Percentiles rank a stretch among this genome's conserved stretches.
These are phyloP conservation scores for Notamacropus eugenii DNA, from an alignment of 2,797 vertebrate genomes.

Conservation along the genomic window DNA sequence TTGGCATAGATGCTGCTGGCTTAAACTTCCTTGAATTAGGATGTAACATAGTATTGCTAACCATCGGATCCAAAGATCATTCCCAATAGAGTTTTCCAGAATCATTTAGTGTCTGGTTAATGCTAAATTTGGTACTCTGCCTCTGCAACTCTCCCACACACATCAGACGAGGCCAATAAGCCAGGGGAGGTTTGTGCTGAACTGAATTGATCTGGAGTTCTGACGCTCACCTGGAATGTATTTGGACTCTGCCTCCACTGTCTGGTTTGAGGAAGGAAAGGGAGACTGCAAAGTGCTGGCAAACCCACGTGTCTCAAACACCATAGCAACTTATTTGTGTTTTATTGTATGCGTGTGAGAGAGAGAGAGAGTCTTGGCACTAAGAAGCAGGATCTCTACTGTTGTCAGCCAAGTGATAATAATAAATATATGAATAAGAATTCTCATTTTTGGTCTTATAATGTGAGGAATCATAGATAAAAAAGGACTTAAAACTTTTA, in stretches of 20 bases:
- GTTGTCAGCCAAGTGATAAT: slow-evolving; percentile 50
- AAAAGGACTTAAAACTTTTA: slow-evolving; percentile 46
- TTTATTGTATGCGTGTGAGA: slow-evolving; percentile 19
- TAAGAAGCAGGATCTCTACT: slow-evolving; percentile 47
- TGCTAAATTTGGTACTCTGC: neutral
- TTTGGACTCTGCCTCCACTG: slow-evolving; percentile 50
- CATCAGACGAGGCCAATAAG: neutral
- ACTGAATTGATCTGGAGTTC: slow-evolving; percentile 2
- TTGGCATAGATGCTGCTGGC: neutral
- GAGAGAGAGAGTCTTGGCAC: slow-evolving; percentile 53
- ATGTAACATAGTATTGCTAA: slow-evolving; percentile 11
- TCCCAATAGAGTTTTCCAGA: neutral
- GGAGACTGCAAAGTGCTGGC: neutral
- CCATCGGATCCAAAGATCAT: neutral
- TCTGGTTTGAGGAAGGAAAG: slow-evolving; percentile 49
- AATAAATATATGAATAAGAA: slow-evolving; percentile 50
- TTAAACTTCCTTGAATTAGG: neutral
- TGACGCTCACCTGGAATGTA: neutral
- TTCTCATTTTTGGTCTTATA: slow-evolving; percentile 24
- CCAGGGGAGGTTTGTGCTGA: neutral
- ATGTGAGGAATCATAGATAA: slow-evolving; percentile 35
- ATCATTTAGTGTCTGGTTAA: slow-evolving; percentile 21
- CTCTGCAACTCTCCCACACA: neutral
- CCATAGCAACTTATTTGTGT: slow-evolving; percentile 58
- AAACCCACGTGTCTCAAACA: neutral